These are phyloP conservation scores for Menura novaehollandiae DNA, from an alignment of 2,113 vertebrate species.

Conservation along the genomic window DNA sequence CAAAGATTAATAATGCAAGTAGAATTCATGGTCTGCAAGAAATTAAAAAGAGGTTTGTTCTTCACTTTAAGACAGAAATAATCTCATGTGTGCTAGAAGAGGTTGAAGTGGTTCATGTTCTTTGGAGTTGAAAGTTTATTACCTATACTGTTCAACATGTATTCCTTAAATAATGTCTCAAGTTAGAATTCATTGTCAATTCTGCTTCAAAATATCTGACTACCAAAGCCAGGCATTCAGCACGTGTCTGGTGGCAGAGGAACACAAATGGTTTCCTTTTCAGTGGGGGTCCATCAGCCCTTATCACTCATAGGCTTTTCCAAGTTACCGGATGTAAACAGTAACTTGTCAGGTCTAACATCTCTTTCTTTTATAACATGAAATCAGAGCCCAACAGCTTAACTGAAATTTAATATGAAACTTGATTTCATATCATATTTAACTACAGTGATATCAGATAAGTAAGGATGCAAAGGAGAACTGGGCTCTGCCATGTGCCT, in stretches of 20 bases:
- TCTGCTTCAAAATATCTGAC: background rate
- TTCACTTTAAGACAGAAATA: background rate
- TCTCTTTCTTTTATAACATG: background rate
- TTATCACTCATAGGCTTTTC: background rate
- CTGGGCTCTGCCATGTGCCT: background rate
- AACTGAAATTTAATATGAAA: background rate
- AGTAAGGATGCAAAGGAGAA: background rate
- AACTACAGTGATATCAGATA: background rate
- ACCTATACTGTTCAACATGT: background rate
- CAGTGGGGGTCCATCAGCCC: background rate
- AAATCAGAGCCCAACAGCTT: background rate
- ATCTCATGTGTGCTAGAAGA: background rate
- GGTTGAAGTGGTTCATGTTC: background rate
- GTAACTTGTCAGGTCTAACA: background rate
- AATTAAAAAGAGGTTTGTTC: background rate
- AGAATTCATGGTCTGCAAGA: background rate
- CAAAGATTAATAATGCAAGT: background rate
- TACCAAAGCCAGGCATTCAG: background rate
- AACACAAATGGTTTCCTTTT: background rate
- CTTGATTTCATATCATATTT: background rate
- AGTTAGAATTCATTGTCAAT: background rate
- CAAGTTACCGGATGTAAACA: background rate
- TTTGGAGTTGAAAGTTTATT: background rate
- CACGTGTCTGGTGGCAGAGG: accelerated
- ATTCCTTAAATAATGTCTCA: background rate